Conservation (phyloP, 2,888 invertebrate species). For the Mesorhabditis spiculigera region DNA sequence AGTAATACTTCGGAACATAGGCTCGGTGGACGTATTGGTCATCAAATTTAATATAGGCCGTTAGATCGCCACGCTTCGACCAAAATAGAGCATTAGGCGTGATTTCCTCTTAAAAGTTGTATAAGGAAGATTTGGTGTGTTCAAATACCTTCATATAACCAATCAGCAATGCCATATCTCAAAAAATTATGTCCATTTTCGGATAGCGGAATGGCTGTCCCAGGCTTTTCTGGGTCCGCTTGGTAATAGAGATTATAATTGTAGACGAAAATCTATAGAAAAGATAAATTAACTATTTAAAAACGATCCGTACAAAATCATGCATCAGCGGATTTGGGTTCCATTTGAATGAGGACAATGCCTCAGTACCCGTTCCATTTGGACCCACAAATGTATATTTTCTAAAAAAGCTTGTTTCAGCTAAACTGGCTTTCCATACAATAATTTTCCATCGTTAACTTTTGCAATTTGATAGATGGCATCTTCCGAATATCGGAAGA, state of each 20-base stretch:
- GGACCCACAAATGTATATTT: conserved; percentile 22
- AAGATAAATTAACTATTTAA: neutral
- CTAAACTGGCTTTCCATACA: neutral
- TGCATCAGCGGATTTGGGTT: conserved; percentile 24
- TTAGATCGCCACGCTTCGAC: conserved; percentile 42
- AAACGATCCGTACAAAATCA: conserved; percentile 26
- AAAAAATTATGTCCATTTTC: conserved; percentile 25
- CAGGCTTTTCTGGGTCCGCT: conserved; percentile 30
- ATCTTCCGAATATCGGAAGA: conserved; percentile 30
- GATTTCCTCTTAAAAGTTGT: conserved; percentile 39
- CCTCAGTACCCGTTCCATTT: conserved; percentile 21
- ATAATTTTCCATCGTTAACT: conserved; percentile 18
- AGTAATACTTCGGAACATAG: conserved; percentile 32
- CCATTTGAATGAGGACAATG: conserved; percentile 32
- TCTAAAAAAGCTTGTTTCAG: conserved; percentile 13
- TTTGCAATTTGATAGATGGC: conserved; percentile 20
- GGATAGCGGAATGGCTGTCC: conserved; percentile 26
- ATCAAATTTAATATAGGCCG: conserved; percentile 29
- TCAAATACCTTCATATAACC: conserved; percentile 36
- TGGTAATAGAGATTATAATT: conserved; percentile 39
- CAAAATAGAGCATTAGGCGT: conserved; percentile 33
- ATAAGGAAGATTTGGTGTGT: neutral
- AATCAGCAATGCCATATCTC: conserved; percentile 35
- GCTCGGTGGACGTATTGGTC: conserved; percentile 38
- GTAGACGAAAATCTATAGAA: conserved; percentile 19